Conservation (phyloP, 2,797 vertebrate species). For the Acrossocheilus fasciatus region DNA sequence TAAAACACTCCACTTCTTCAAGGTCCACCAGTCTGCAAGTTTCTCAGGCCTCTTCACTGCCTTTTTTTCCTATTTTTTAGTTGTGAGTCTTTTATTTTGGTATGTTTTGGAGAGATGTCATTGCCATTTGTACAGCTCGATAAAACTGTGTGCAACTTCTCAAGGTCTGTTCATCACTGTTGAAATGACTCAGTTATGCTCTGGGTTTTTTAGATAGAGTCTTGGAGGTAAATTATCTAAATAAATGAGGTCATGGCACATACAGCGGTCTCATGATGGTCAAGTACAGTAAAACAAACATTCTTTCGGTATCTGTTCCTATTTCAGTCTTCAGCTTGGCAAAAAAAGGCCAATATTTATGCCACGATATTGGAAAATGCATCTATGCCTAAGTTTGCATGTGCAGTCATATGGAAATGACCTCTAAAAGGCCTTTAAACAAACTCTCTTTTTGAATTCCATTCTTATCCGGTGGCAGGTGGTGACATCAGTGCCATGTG, state of each 20-base stretch:
- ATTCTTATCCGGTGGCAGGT: slow-evolving; percentile 69
- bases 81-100: neutral
- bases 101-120: slow-evolving; percentile 20
- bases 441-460: slow-evolving; percentile 68
- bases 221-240: neutral
- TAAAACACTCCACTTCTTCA: neutral
- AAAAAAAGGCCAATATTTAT: neutral
- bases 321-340: neutral
- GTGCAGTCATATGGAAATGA: slow-evolving; percentile 64
- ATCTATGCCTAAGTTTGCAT: slow-evolving; percentile 22
- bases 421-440: slow-evolving; percentile 60
- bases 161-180: slow-evolving; percentile 37
- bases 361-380: neutral
- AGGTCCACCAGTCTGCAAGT: neutral
- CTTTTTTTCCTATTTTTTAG: neutral
- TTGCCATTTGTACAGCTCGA: slow-evolving; percentile 12
- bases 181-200: neutral
- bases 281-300: neutral
- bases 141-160: slow-evolving; percentile 35
- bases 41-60: neutral
- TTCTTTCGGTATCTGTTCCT: neutral
- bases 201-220: neutral
- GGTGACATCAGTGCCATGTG: slow-evolving; percentile 66
- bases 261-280: neutral
- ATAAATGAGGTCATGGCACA: neutral